Percentiles rank a stretch among this genome's conserved stretches.
These are phyloP conservation scores for Caenorhabditis doughertyi DNA, from an alignment of 2,888 invertebrate genomes.

Conservation along the genomic window DNA sequence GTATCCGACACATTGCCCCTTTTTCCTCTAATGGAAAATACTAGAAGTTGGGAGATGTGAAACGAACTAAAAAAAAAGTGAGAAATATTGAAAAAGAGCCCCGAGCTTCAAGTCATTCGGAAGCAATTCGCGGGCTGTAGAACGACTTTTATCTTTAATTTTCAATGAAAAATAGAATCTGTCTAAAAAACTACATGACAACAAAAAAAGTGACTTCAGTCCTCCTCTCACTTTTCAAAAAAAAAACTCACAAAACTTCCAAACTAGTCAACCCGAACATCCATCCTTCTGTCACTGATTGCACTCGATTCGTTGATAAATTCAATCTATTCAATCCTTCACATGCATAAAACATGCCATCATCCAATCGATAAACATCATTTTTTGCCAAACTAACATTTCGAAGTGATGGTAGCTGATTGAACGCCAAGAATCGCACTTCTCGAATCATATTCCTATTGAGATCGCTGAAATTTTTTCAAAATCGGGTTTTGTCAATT, in stretches of 20 bases:
- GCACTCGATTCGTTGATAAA: constrained; percentile 69
- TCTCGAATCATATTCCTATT: constrained; percentile 66
- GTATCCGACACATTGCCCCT: no score
- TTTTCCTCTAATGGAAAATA: no score
- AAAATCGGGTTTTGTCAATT: not conserved
- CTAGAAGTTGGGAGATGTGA: no score
- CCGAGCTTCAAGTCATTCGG: no score
- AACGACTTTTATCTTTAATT: no score
- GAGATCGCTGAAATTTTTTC: constrained; percentile 66
- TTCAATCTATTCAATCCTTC: constrained; percentile 68
- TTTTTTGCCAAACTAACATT: constrained; percentile 70
- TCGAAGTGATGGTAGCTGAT: constrained; percentile 59
- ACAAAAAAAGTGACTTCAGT: no score
- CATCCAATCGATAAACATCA: constrained; percentile 68
- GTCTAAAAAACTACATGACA: no score
- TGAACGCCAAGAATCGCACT: constrained; percentile 65
- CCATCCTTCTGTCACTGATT: constrained; percentile 70
- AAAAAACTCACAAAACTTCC: constrained; percentile 71
- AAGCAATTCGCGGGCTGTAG: no score
- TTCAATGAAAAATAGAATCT: no score
- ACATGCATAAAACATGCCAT: constrained; percentile 73
- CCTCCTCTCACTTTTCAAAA: no score
- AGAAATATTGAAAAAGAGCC: no score
- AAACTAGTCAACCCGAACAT: constrained; percentile 70
- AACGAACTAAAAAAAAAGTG: no score